These are phyloP conservation scores for Ceratothoa steindachneri DNA, from an alignment of 2,888 invertebrate genomes.

Conservation along the genomic window DNA sequence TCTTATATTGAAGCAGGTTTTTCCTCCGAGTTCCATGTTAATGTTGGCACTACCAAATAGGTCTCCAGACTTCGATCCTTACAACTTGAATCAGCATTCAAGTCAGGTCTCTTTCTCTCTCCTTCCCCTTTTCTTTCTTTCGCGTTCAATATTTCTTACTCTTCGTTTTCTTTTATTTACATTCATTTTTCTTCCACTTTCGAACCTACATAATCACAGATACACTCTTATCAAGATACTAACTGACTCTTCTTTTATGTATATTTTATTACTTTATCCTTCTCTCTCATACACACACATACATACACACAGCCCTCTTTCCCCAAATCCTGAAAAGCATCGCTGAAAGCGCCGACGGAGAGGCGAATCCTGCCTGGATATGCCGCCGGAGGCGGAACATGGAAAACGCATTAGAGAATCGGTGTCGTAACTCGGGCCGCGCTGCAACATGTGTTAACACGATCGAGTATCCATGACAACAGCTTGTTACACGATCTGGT, in stretches of 20 bases:
- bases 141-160: no score
- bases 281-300: no score
- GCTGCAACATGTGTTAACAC: constrained; percentile 46
- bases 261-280: no score
- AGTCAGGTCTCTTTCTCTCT: neutral
- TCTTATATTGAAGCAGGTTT: no score
- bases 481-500: constrained; percentile 12
- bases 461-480: constrained; percentile 41
- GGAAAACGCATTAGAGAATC: constrained; percentile 40
- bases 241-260: no score
- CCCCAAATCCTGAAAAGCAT: neutral
- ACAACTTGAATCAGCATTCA: neutral
- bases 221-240: no score
- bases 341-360: neutral
- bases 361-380: neutral
- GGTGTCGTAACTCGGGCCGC: constrained; percentile 38
- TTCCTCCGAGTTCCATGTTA: constrained; percentile 2
- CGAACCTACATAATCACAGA: no score
- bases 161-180: no score
- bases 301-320: neutral
- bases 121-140: neutral
- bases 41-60: neutral
- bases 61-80: neutral
- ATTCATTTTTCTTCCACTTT: no score
- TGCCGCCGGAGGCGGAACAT: constrained; percentile 30